Percentiles rank a stretch among this genome's conserved stretches.
These are phyloP conservation scores for Meteorus sp. DNA, from an alignment of 1,140 invertebrate species.

Conservation along the genomic window DNA sequence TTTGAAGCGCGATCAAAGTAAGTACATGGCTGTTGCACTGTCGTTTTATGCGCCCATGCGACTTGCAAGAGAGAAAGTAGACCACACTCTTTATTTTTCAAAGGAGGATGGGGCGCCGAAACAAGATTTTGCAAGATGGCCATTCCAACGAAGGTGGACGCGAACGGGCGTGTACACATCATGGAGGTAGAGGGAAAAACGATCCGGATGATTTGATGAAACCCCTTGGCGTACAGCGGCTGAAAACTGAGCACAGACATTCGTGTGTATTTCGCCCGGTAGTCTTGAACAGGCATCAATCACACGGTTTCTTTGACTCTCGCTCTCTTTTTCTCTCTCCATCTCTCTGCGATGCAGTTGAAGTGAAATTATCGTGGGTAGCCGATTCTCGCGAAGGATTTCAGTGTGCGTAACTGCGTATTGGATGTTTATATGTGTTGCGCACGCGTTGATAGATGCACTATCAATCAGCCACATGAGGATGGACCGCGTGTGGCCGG, in stretches of 20 bases:
- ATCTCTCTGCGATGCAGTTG: too few species aligned
- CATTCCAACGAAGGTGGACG: conserved; percentile 12
- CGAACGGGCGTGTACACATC: conserved; percentile 1
- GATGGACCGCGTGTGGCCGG: conserved; percentile 15
- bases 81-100: conserved; percentile 15
- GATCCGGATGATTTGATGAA: too few species aligned
- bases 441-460: conserved; percentile 22
- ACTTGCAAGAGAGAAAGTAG: conserved; percentile 31
- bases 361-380: conserved; percentile 23
- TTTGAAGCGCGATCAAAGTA: too few species aligned
- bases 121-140: conserved; percentile 21
- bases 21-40: too few species aligned
- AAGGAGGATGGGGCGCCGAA: conserved; percentile 2
- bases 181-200: conserved; percentile 11
- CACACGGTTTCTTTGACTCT: conserved; percentile 33
- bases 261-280: neutral
- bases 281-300: conserved; percentile 35
- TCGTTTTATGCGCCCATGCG: neutral
- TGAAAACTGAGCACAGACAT: conserved; percentile 14
- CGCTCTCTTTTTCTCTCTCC: too few species aligned
- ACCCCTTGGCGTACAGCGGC: too few species aligned
- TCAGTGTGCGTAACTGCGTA: neutral
- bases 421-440: neutral
- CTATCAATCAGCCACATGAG: conserved; percentile 47
- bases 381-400: neutral